Conservation (phyloP, 2,113 vertebrate genomes). For the Quiscalus mexicanus region DNA sequence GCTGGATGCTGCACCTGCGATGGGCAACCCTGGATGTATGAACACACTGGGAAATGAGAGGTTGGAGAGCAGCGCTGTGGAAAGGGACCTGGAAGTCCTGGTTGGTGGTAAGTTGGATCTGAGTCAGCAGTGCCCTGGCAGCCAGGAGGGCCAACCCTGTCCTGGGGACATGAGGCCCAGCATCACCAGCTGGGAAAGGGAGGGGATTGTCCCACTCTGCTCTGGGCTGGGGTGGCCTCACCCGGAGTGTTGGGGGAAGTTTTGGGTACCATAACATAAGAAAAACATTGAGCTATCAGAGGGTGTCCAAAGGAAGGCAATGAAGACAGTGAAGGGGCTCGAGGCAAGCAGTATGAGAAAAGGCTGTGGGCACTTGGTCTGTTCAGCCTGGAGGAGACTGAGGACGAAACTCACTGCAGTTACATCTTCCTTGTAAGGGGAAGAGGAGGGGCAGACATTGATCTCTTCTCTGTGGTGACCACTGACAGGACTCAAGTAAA, state of each 20-base stretch:
- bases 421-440: background rate
- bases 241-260: rapidly evolving
- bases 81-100: background rate
- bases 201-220: background rate
- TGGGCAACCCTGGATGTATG: rapidly evolving
- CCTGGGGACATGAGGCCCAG: background rate
- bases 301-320: background rate
- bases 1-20: background rate
- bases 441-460: background rate
- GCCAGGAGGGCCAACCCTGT: rapidly evolving
- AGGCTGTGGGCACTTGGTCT: background rate
- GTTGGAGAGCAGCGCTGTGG: background rate
- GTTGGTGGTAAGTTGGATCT: rapidly evolving
- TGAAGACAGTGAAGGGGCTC: background rate
- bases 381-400: background rate
- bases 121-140: background rate
- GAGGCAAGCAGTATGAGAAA: rapidly evolving
- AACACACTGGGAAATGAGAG: background rate
- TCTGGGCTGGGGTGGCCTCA: rapidly evolving
- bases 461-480: background rate
- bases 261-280: rapidly evolving
- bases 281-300: background rate
- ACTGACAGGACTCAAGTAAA: background rate
- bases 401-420: background rate
- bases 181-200: rapidly evolving